A percentile compares a stretch with the other conserved stretches of the same genome.
Evolutionary conservation across 2,888 invertebrate species (phyloP).

Genomic region (Watsonalla binaria): DNA sequence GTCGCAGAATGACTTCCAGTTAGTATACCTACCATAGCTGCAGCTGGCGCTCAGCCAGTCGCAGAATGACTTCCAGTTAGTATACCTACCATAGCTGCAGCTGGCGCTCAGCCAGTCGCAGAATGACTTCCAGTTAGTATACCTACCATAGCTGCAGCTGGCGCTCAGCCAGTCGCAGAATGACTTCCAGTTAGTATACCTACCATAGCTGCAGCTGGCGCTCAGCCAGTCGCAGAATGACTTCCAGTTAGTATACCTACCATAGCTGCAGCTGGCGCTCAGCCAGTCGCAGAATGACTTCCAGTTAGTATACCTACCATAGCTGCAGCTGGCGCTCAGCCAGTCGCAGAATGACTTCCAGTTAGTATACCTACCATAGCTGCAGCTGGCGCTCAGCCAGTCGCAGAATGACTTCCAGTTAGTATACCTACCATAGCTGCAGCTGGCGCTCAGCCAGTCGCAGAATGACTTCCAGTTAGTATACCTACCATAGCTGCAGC

Average conservation of each 20-base stretch:
- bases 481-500: too few species aligned
- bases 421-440: too few species aligned
- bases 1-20: constrained; percentile 95
- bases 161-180: constrained; percentile 96
- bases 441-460: constrained; percentile 96
- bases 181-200: constrained; percentile 90
- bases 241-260: constrained; percentile 88
- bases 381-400: constrained; percentile 96
- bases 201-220: constrained; percentile 97
- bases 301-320: constrained; percentile 86
- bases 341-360: constrained; percentile 96
- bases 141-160: too few species aligned
- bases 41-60: constrained; percentile 97
- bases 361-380: too few species aligned
- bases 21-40: too few species aligned
- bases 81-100: too few species aligned
- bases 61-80: constrained; percentile 93
- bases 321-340: constrained; percentile 95
- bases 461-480: constrained; percentile 93
- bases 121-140: constrained; percentile 91
- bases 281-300: constrained; percentile 97
- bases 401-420: constrained; percentile 95
- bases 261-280: constrained; percentile 96
- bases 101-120: constrained; percentile 96
- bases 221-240: constrained; percentile 96